phyloP scores from a whole-genome alignment of 2,888 invertebrate species.

The Mactromeris polynyma region DNA sequence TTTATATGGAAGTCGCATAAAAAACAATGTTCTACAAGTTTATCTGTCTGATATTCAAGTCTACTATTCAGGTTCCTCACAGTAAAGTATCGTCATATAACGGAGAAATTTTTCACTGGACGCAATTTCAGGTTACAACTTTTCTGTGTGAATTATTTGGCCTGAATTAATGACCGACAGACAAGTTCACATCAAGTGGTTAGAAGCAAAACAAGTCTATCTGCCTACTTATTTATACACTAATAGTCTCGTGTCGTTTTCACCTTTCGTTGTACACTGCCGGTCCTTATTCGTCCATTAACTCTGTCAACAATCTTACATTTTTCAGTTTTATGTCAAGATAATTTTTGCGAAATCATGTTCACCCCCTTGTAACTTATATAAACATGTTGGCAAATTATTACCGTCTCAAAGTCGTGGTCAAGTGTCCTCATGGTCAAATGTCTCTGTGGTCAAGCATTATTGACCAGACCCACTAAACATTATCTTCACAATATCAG shows the following conservation, averaged over 20 bases:
- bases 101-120: not conserved
- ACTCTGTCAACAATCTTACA: not conserved
- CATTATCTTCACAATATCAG: conserved; percentile 34
- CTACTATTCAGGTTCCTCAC: not conserved
- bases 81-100: not conserved
- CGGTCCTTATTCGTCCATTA: not conserved
- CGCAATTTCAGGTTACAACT: not conserved
- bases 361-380: not conserved
- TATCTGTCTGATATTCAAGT: not conserved
- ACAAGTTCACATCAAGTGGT: too few species aligned
- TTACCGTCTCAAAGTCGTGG: not conserved
- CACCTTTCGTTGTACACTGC: not conserved
- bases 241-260: not conserved
- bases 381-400: not conserved
- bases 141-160: not conserved
- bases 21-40: not conserved
- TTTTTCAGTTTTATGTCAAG: too few species aligned
- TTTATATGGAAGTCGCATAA: not conserved
- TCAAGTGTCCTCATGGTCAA: not conserved
- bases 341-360: not conserved
- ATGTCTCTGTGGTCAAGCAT: conserved; percentile 19
- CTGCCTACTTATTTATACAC: too few species aligned
- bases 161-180: not conserved
- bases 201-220: too few species aligned
- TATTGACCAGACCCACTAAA: not conserved